Base-by-base conservation (phyloP, 2,888 invertebrate species). In the Osmoderma eremita region DNA sequence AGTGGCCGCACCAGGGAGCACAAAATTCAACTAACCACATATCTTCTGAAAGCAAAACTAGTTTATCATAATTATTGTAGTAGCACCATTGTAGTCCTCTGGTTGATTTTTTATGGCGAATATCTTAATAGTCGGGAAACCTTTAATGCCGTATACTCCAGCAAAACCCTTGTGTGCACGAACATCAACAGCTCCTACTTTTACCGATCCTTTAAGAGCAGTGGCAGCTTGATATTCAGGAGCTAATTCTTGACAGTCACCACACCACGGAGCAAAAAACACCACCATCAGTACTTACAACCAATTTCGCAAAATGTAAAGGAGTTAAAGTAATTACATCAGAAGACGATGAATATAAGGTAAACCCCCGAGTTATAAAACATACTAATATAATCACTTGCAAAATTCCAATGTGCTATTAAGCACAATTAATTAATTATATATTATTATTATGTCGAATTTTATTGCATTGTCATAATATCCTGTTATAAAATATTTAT, bases 21-120 rank as follows among this genome's bases (percentile, higher is more conserved):
- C 90, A 98, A 87, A 99, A 98, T 83, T 98, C 98, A 1, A 99
- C 96, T 74, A 99, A 83, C 97, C 98, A 98, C 82, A 97, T 87
- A 78, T 98, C 98, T 15, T 97, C 94, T 51, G 95, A 95, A 74
- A 94, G 87, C 74, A 98, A 81, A 13, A 99, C 98, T 63, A 92
- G 82, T 80, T 93, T 90, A 72, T 97, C 93, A 82, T 99, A 99
- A 86, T 99, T 99, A 71, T 90, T 88, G 81, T 99, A 98, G 0
- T 87, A 51, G 88, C 88, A 0, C 95, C 96, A 78, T 91, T 90
- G 82, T 89, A 98, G 70, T 95, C 94, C 38, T 88, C 88, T 4
- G 97, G 95, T 69, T 88, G 90, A 61, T 87, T 87, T 82, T 97
- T 97, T 80, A 94, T 90, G 0, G 91, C 93, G 82, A 99, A 98